Percentiles rank a stretch among this genome's conserved stretches.
Evolutionary conservation across 1,140 invertebrate genomes (phyloP).

Genomic region (Drosophila persimilis): DNA sequence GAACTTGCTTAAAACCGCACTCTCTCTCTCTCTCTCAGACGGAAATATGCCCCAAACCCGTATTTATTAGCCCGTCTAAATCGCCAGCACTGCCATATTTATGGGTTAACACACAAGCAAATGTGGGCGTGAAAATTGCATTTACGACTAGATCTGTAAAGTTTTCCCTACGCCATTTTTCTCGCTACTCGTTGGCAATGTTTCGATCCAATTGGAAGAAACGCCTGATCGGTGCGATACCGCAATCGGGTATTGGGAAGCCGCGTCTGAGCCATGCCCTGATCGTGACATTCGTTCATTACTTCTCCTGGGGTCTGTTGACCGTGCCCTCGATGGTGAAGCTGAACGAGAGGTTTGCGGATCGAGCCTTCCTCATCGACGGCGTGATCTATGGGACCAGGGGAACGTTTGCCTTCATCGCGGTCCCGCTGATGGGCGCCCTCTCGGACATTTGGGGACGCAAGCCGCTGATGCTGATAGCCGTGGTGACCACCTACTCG

Average conservation of each 20-base stretch:
- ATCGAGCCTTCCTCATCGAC: slow-evolving; percentile 99
- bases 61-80: no score
- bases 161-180: not conserved
- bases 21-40: no score
- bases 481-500: slow-evolving; percentile 99
- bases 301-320: slow-evolving; percentile 99
- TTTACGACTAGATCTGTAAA: not conserved
- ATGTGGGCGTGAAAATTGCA: slow-evolving; percentile 21
- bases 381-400: slow-evolving; percentile 99
- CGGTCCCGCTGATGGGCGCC: slow-evolving; percentile 97
- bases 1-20: no score
- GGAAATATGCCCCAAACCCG: no score
- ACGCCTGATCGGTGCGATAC: not conserved
- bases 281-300: slow-evolving; percentile 99
- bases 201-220: not conserved
- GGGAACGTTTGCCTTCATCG: slow-evolving; percentile 98
- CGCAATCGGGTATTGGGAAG: slow-evolving; percentile 91
- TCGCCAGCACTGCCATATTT: slow-evolving; percentile 3
- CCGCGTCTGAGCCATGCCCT: slow-evolving; percentile 98
- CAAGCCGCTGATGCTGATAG: slow-evolving; percentile 98
- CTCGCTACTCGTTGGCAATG: slow-evolving; percentile 9
- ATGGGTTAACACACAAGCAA: not conserved
- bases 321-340: slow-evolving; percentile 98
- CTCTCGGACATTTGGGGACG: slow-evolving; percentile 98
- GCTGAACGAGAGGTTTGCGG: slow-evolving; percentile 97